Evolutionary conservation across 2,113 vertebrate genomes (phyloP), one percentile per base, ranked within the genome.

Genomic region (Empidonax alnorum): DNA sequence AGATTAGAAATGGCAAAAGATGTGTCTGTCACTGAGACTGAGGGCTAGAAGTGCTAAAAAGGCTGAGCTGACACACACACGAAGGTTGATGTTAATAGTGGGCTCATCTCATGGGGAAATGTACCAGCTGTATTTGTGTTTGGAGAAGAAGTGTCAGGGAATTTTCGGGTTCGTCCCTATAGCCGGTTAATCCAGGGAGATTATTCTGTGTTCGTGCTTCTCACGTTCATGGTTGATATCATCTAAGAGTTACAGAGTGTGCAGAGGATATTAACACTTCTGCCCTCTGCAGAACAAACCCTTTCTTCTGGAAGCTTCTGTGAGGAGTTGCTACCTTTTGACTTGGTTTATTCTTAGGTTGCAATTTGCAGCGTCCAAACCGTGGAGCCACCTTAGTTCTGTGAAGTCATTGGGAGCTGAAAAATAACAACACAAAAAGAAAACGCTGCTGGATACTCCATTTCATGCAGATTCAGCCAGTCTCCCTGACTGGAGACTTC

Each of bases 21-120:
- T 65, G 18, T 0, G 15, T 81, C 76, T 71, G 71, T 84, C 91
- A 50, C 90, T 2, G 16, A 47, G 62, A 44, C 28, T 3, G 41
- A 75, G 50, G 55, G n/a, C 68, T 85, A 0, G 21, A 90, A 72
- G 83, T 83, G 89, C 87, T 95, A 85, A 92, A 96, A 89, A 92
- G 92, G 68, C 72, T 65, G 82, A 92, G 75, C 44, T 95, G 93
- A 31, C 56, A 47, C 73, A 23, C 0, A 1, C 16, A 53, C 25
- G 81, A 21, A 68, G 75, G 79, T 46, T 80, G 67, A 35, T 77
- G 68, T 58, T 88, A 49, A n/a, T 42, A 76, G 55, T 49, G 33
- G 65, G 65, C 56, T 84, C 47, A 12, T 74, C 68, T 66, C 22
- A 0, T 12, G 61, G 75, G 82, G n/a, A 88, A 80, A 81, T 0